Evolutionary conservation across 2,797 vertebrate species (phyloP).

Genomic region (Rallus crepitans): DNA sequence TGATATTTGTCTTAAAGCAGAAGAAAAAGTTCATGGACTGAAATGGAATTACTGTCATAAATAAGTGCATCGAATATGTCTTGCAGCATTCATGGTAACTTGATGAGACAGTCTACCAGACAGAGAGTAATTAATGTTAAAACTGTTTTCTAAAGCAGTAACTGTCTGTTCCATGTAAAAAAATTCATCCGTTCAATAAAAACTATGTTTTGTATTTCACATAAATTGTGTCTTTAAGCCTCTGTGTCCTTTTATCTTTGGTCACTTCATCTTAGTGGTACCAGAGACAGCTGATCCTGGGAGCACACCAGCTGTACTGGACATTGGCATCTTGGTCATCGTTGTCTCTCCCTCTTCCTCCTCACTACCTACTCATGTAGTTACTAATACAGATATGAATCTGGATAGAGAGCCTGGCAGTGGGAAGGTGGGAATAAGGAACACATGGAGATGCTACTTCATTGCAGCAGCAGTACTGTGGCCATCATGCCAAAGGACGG

Average conservation of each 20-base stretch:
- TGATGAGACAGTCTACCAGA: neutral
- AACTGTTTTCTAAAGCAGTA: neutral
- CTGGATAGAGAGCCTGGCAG: neutral
- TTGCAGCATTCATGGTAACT: neutral
- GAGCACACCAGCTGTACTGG: neutral
- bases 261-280: neutral
- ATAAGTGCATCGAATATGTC: neutral
- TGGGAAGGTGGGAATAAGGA: neutral
- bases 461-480: neutral
- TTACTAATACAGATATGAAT: neutral
- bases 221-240: neutral
- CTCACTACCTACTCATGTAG: neutral
- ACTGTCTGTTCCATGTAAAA: neutral
- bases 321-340: neutral
- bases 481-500: neutral
- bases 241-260: neutral
- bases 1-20: neutral
- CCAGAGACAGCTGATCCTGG: neutral
- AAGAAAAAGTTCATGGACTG: neutral
- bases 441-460: rapidly evolving
- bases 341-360: neutral
- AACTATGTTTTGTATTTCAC: neutral
- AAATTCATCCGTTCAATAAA: neutral
- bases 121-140: neutral
- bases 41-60: neutral